These are phyloP conservation scores for Drosophila busckii DNA, from an alignment of 1,140 invertebrate genomes.

Conservation along the genomic window DNA sequence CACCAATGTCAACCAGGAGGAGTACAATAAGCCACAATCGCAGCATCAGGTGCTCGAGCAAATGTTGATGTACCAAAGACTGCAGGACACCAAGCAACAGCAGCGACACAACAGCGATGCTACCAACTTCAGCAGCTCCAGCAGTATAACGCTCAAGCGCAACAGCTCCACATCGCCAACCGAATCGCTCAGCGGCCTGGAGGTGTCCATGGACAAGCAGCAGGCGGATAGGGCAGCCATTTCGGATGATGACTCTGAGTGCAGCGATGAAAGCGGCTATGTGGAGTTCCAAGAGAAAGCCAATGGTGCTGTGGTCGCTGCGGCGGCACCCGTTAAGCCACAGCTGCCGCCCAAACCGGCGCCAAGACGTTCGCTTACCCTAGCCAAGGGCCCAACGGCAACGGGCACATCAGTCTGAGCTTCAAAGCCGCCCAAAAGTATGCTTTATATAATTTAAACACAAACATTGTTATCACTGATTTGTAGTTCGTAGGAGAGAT, in stretches of 20 bases:
- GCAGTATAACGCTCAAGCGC: slow-evolving; percentile 71
- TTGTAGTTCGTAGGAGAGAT: slow-evolving; percentile 39
- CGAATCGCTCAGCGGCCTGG: slow-evolving; percentile 29
- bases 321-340: slow-evolving; percentile 38
- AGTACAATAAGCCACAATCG: slow-evolving; percentile 35
- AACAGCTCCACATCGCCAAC: slow-evolving; percentile 33
- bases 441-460: slow-evolving; percentile 46
- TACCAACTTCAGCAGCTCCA: slow-evolving; percentile 72
- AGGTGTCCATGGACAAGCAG: slow-evolving; percentile 25
- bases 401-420: slow-evolving; percentile 24
- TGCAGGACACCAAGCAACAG: slow-evolving; percentile 56
- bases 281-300: slow-evolving; percentile 79
- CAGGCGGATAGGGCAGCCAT: slow-evolving; percentile 11
- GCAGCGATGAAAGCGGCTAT: slow-evolving; percentile 81
- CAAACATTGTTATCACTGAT: slow-evolving; percentile 65
- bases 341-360: slow-evolving; percentile 68
- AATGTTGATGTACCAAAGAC: slow-evolving; percentile 76
- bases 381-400: slow-evolving; percentile 14
- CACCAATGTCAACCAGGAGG: slow-evolving; percentile 63
- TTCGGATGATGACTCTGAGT: slow-evolving; percentile 63
- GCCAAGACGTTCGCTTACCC: slow-evolving; percentile 53
- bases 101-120: slow-evolving; percentile 62
- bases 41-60: slow-evolving; percentile 65
- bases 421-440: slow-evolving; percentile 22
- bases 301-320: slow-evolving; percentile 5